Evolutionary conservation across 2,797 vertebrate genomes (phyloP).

Genomic region (Pachyuromys duprasi): DNA sequence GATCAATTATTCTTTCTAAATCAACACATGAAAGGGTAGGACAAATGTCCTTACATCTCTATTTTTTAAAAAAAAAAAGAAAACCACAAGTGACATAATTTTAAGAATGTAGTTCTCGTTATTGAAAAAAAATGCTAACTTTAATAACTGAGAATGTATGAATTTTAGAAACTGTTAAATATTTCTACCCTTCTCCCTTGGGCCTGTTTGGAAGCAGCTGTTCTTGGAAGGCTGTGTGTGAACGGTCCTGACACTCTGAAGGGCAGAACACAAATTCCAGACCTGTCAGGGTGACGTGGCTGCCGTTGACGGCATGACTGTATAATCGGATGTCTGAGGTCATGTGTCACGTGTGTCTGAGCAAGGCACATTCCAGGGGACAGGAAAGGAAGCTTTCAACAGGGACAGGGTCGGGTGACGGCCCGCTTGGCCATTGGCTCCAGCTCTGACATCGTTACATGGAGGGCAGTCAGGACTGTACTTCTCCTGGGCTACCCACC

Average conservation of each 20-base stretch:
- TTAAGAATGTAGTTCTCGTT: not conserved
- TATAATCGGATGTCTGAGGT: constrained; percentile 18
- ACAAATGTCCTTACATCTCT: not conserved
- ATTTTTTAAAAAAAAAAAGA: not conserved
- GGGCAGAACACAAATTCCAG: constrained; percentile 34
- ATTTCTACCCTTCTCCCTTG: not conserved
- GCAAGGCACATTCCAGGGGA: not conserved
- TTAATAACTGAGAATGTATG: not conserved
- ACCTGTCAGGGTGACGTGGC: not conserved
- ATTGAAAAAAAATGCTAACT: constrained; percentile 31
- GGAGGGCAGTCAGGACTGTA: not conserved
- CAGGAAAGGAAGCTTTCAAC: not conserved
- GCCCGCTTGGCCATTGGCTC: not conserved
- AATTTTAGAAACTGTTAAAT: not conserved
- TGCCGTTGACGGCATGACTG: not conserved
- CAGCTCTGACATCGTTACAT: constrained; percentile 4
- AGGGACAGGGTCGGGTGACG: not conserved
- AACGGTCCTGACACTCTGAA: constrained; percentile 8
- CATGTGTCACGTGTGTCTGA: constrained; percentile 12
- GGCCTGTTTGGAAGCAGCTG: constrained; percentile 29
- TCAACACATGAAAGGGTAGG: not conserved
- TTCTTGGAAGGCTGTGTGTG: not conserved
- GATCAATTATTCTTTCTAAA: no score
- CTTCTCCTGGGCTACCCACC: not conserved
- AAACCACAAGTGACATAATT: not conserved